Percentiles rank a stretch among this genome's conserved stretches.
phyloP scores from a whole-genome alignment of 2,113 vertebrate species.

The Nannobrachium achirus region DNA sequence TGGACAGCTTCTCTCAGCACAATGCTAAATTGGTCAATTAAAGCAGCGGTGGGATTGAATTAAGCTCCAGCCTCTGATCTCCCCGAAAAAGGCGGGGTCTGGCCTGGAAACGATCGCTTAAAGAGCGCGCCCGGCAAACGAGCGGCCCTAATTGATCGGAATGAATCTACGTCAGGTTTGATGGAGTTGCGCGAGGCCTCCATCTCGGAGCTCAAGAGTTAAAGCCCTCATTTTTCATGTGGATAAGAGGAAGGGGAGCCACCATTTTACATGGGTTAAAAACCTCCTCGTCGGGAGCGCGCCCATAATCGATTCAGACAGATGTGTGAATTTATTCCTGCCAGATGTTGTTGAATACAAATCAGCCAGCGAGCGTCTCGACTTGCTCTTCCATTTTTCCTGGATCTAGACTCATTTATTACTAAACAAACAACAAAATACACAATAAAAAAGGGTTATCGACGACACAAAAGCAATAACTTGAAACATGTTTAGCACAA shows the following conservation, averaged over 20 bases:
- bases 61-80: constrained; percentile 74
- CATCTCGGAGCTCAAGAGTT: constrained; percentile 58
- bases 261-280: constrained; percentile 56
- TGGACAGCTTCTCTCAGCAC: constrained; percentile 78
- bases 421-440: neutral
- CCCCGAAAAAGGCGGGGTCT: constrained; percentile 59
- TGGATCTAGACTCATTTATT: constrained; percentile 12
- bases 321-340: constrained; percentile 25
- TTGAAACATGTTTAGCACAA: constrained; percentile 3
- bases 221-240: constrained; percentile 57
- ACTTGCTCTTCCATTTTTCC: constrained; percentile 20
- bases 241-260: constrained; percentile 33
- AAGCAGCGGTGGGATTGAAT: constrained; percentile 78
- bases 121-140: constrained; percentile 67
- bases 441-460: constrained; percentile 21
- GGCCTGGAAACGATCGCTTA: constrained; percentile 70
- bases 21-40: constrained; percentile 82
- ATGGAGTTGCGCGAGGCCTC: constrained; percentile 63
- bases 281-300: constrained; percentile 40
- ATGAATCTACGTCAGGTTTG: constrained; percentile 72
- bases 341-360: constrained; percentile 41
- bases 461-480: neutral
- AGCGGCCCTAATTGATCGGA: constrained; percentile 75
- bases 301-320: constrained; percentile 22
- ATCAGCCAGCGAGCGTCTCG: constrained; percentile 33